Conservation (phyloP, 2,113 vertebrate genomes). For the Serilophus lunatus region DNA sequence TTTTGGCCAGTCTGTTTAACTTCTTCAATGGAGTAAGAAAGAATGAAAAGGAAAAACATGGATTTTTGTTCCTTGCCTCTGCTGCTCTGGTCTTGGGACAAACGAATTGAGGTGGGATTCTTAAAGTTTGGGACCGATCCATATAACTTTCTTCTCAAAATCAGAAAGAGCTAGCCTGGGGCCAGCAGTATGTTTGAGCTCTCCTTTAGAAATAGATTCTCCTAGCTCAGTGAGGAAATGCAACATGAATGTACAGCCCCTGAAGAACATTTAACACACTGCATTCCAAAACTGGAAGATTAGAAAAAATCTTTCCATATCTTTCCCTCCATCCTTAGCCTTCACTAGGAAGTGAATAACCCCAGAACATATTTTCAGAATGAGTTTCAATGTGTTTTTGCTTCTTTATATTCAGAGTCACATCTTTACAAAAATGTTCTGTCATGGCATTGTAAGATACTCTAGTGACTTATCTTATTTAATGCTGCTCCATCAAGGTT, state of each 20-base stretch:
- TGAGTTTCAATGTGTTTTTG: not conserved
- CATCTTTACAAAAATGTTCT: not conserved
- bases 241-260: not conserved
- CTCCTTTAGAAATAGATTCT: not conserved
- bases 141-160: not conserved
- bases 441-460: not conserved
- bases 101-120: not conserved
- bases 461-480: slow-evolving; percentile 4
- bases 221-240: not conserved
- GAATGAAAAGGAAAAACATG: not conserved
- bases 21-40: not conserved
- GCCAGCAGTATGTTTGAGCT: not conserved
- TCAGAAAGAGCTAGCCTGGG: not conserved
- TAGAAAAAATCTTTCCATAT: not conserved
- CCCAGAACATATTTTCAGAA: not conserved
- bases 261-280: not conserved
- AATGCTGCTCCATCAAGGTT: slow-evolving; percentile 38
- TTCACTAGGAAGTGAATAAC: slow-evolving; percentile 13
- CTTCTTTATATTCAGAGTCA: not conserved
- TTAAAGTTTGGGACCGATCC: not conserved
- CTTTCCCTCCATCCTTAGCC: not conserved
- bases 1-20: not conserved
- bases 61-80: not conserved
- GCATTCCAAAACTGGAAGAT: not conserved
- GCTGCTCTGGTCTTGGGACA: not conserved